These are phyloP conservation scores for Tiaroga cobitis DNA, from an alignment of 2,797 vertebrate species.

Conservation along the genomic window DNA sequence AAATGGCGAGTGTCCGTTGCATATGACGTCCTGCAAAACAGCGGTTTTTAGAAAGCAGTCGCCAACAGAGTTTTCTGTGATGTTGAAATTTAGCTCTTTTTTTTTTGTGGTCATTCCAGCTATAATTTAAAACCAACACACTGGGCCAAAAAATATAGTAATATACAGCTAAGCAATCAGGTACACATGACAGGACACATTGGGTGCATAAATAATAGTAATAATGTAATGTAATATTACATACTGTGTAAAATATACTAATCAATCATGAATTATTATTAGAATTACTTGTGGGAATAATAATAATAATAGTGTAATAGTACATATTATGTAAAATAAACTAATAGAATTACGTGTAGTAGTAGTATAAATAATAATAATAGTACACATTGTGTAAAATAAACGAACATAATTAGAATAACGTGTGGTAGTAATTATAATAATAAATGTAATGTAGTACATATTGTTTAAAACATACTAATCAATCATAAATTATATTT, in stretches of 20 bases:
- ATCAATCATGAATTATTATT: not conserved
- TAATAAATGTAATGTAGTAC: too few species aligned
- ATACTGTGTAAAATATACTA: not conserved
- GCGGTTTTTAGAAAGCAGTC: not conserved
- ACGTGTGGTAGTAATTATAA: not conserved
- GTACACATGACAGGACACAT: not conserved
- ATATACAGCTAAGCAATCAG: not conserved
- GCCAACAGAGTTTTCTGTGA: not conserved
- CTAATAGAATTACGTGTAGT: not conserved
- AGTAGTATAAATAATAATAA: not conserved
- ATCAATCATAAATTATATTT: not conserved
- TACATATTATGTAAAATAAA: not conserved
- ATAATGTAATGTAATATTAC: not conserved
- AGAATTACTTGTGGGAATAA: not conserved
- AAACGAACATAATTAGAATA: too few species aligned
- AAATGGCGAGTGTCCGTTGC: conserved; percentile 82
- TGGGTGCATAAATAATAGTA: not conserved
- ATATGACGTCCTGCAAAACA: conserved; percentile 83
- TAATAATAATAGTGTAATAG: not conserved
- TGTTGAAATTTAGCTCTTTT: not conserved
- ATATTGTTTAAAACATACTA: not conserved
- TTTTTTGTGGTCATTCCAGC: not conserved
- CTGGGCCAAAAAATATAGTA: not conserved
- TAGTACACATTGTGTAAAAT: not conserved
- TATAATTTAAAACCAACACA: not conserved